phyloP scores from a whole-genome alignment of 2,113 vertebrate genomes.

The Limnothrissa miodon region DNA sequence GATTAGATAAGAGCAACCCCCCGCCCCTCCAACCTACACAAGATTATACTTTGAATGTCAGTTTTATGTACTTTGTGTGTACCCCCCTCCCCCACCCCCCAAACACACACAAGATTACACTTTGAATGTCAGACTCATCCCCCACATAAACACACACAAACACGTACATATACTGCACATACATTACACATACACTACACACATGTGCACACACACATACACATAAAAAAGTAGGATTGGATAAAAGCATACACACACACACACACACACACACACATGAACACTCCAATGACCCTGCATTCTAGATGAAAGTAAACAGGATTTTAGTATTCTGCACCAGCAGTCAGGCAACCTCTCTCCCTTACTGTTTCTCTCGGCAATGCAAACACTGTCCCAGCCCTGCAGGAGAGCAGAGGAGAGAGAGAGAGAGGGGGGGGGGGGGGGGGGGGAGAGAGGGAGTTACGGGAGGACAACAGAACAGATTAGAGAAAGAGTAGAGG shows the following conservation, averaged over 20 bases:
- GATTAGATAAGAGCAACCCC: too few relatives aligned
- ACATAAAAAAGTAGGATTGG: neutral
- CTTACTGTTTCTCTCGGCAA: neutral
- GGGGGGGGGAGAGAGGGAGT: neutral
- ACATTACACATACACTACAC: too few relatives aligned
- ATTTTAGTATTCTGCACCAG: neutral
- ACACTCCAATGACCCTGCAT: neutral
- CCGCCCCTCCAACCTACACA: too few relatives aligned
- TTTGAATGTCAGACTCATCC: too few relatives aligned
- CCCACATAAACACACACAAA: neutral
- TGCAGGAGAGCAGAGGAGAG: neutral
- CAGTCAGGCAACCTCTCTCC: neutral
- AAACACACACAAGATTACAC: too few relatives aligned
- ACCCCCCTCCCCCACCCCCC: too few relatives aligned
- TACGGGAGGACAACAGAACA: neutral
- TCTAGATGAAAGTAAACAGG: neutral
- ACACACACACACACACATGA: neutral
- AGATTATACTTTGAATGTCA: too few relatives aligned
- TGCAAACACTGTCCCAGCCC: neutral
- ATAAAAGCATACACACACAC: too few relatives aligned
- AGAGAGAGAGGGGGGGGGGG: neutral
- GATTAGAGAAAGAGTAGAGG: neutral
- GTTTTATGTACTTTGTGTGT: too few relatives aligned
- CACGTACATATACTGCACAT: constrained; percentile 37
- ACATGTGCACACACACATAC: neutral